These are phyloP conservation scores for Cantharis rufa DNA, from an alignment of 2,888 invertebrate species.

Conservation along the genomic window DNA sequence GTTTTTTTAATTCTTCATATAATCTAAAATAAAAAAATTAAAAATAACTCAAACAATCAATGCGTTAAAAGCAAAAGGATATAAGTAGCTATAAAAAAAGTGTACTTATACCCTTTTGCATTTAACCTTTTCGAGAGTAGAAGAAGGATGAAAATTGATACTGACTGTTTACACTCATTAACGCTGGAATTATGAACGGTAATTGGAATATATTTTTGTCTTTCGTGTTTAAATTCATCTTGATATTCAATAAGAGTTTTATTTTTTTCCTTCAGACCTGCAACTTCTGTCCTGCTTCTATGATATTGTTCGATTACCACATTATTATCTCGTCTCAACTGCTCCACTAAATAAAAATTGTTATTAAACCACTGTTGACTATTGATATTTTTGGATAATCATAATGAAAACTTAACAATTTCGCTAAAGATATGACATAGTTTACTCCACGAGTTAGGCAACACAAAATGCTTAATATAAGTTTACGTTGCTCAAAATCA, in stretches of 20 bases:
- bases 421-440: neutral
- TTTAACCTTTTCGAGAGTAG: too few relatives aligned
- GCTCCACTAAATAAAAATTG: conserved; percentile 56
- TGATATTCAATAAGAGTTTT: conserved; percentile 60
- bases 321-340: conserved; percentile 68
- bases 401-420: neutral
- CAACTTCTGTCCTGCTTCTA: conserved; percentile 62
- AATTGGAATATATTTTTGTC: conserved; percentile 64
- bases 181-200: conserved; percentile 69
- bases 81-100: too few relatives aligned
- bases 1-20: conserved; percentile 74
- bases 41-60: too few relatives aligned
- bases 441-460: neutral
- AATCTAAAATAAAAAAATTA: conserved; percentile 56
- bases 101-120: too few relatives aligned
- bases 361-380: too few relatives aligned
- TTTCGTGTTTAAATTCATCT: conserved; percentile 60
- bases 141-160: neutral
- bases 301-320: conserved; percentile 67
- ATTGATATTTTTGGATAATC: too few relatives aligned
- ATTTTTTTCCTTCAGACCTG: conserved; percentile 63
- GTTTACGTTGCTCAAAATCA: too few relatives aligned
- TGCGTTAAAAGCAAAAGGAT: neutral
- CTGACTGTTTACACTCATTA: conserved; percentile 72
- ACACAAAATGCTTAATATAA: neutral